A percentile compares a stretch with the other conserved stretches of the same genome.
phyloP scores from a whole-genome alignment of 2,797 vertebrate species.

The Monodelphis domestica region DNA sequence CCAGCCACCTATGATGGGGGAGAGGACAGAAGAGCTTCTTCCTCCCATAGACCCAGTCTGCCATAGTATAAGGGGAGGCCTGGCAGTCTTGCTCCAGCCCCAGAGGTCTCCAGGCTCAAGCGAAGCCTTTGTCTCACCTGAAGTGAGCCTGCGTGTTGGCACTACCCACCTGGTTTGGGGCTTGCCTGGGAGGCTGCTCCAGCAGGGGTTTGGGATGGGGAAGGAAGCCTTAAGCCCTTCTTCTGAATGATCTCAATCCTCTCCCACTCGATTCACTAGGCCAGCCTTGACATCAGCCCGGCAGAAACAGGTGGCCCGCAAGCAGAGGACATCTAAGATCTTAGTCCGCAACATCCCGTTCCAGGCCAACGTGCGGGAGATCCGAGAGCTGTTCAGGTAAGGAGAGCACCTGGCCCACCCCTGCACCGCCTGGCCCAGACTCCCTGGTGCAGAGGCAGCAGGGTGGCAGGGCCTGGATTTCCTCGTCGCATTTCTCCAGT shows the following conservation, averaged over 20 bases:
- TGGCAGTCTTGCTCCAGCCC: not conserved
- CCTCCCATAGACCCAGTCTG: not conserved
- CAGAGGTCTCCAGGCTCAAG: not conserved
- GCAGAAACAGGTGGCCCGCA: conserved; percentile 91
- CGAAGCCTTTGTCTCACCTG: rapidly evolving
- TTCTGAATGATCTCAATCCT: not conserved
- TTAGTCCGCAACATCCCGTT: conserved; percentile 97
- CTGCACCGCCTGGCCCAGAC: not conserved
- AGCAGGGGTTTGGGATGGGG: not conserved
- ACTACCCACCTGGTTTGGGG: rapidly evolving
- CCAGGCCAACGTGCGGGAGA: conserved; percentile 92
- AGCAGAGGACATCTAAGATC: conserved; percentile 95
- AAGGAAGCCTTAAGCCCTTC: rapidly evolving
- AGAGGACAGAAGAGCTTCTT: rapidly evolving
- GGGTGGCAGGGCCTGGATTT: not conserved
- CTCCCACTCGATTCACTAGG: conserved; percentile 76
- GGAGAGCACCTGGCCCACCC: not conserved
- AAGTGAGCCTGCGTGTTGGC: not conserved
- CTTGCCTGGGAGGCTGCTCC: rapidly evolving
- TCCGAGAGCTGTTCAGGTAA: conserved; percentile 97
- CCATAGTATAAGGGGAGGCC: rapidly evolving
- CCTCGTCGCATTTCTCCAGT: too few species aligned
- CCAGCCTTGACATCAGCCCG: conserved; percentile 80
- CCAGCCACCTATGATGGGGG: rapidly evolving
- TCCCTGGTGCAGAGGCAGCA: too few species aligned